Conservation (phyloP, 1,140 invertebrate species). For the Reticulitermes speratus region DNA sequence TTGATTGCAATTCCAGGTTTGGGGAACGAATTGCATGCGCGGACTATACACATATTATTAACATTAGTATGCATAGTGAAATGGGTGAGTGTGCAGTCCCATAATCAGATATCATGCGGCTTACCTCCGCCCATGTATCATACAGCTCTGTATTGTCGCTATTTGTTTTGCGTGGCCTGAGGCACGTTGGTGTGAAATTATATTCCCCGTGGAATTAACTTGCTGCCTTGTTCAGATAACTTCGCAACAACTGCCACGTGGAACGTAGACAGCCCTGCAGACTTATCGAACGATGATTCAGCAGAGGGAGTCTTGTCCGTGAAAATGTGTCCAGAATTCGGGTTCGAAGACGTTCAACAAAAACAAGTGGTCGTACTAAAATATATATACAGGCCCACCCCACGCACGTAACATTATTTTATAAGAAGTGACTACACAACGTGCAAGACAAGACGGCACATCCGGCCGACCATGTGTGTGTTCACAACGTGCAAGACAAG, state of each 20-base stretch:
- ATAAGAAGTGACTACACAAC: too few species aligned
- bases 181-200: neutral
- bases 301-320: too few species aligned
- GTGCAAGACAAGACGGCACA: too few species aligned
- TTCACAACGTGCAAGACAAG: too few species aligned
- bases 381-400: too few species aligned
- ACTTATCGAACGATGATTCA: too few species aligned
- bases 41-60: neutral
- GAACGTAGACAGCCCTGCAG: neutral
- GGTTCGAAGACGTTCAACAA: too few species aligned
- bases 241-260: neutral
- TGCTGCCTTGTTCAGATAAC: neutral
- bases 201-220: slow-evolving; percentile 10
- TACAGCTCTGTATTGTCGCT: neutral
- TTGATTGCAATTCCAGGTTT: neutral
- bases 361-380: too few species aligned
- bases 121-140: neutral
- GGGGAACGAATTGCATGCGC: neutral
- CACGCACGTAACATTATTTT: too few species aligned
- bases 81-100: neutral
- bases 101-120: neutral
- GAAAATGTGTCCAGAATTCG: too few species aligned
- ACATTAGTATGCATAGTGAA: neutral
- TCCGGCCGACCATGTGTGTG: too few species aligned
- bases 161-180: neutral